Evolutionary conservation across 2,797 vertebrate genomes (phyloP).

Genomic region (Eremophila alpestris): DNA sequence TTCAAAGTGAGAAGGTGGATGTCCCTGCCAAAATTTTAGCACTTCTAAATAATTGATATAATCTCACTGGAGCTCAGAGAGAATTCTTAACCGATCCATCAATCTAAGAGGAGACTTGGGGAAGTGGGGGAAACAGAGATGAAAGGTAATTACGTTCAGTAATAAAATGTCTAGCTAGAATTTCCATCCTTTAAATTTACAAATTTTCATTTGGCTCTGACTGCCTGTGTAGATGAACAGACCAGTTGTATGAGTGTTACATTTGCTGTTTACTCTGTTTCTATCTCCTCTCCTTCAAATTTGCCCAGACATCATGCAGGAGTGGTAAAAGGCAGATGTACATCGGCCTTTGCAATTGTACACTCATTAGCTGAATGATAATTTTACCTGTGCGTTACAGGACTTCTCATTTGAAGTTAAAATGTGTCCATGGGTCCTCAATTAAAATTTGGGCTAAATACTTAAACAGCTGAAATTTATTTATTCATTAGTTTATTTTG

Average conservation of each 20-base stretch:
- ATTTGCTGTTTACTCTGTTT: not conserved
- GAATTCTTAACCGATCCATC: constrained; percentile 23
- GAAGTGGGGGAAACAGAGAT: not conserved
- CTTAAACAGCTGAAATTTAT: accelerated
- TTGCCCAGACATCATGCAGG: not conserved
- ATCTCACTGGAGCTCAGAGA: constrained; percentile 26
- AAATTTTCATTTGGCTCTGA: not conserved
- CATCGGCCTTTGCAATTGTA: not conserved
- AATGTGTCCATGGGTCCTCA: accelerated
- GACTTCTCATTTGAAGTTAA: not conserved
- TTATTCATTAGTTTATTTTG: not conserved
- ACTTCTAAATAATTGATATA: constrained; percentile 57
- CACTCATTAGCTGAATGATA: not conserved
- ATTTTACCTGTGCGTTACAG: not conserved
- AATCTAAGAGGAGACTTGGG: not conserved
- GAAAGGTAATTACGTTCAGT: not conserved
- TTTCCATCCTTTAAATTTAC: not conserved
- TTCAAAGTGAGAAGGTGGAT: constrained; percentile 52
- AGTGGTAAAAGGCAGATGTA: not conserved
- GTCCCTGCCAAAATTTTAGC: constrained; percentile 46
- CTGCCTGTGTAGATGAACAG: not conserved
- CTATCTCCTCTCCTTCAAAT: not conserved
- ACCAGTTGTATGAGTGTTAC: not conserved
- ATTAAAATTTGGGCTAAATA: not conserved
- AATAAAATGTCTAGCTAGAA: not conserved